Base-by-base conservation (phyloP, 1,140 invertebrate genomes). In the Caenorhabditis inopinata region DNA sequence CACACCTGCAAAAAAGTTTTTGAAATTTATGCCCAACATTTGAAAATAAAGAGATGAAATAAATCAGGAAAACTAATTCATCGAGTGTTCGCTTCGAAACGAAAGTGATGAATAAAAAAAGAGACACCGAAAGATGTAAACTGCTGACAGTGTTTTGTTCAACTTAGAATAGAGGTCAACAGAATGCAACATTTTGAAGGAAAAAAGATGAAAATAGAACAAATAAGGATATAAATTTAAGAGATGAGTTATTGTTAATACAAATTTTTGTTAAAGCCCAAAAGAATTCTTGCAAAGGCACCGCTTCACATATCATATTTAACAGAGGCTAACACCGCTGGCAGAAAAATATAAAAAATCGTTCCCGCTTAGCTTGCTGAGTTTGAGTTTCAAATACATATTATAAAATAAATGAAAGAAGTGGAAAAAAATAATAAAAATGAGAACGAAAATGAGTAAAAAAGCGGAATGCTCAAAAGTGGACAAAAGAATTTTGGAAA, bases 1-100 rank as follows among this genome's bases (percentile, higher is more conserved):
- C 32, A 68, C 35, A 42, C 14, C n/a, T 16, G n/a, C n/a, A 14
- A 42, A 42, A 42, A 12, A 29, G 7, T 32, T 58, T 58, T 18
- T 1, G 9, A 68, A 29, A 14, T 9, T 12, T 16, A 35, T 62
- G 35, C 32, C 32, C 58, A 68, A 68, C 58, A 68, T 68, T 18
- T 4, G 23, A 32, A 21, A 42, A 42, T 1, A 7, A 38, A 21
- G 32, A 9, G 16, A 68, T 29, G n/a, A 68, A 21, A 38, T 12
- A 42, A 42, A 68, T n/a, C n/a, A 68, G 32, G 32, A n/a, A 68
- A 68, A 68, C 38, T 68, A 68, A 68, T 68, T 68, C 58, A 68
- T 68, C 32, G n/a, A 38, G 58, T 68, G 58, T 68, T 68, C 32
- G 21, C 29, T 32, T 25, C 51, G 51, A 68, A 68, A 32, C 18